Evolutionary conservation across 2,113 vertebrate genomes (phyloP).

Genomic region (Pimephales promelas): DNA sequence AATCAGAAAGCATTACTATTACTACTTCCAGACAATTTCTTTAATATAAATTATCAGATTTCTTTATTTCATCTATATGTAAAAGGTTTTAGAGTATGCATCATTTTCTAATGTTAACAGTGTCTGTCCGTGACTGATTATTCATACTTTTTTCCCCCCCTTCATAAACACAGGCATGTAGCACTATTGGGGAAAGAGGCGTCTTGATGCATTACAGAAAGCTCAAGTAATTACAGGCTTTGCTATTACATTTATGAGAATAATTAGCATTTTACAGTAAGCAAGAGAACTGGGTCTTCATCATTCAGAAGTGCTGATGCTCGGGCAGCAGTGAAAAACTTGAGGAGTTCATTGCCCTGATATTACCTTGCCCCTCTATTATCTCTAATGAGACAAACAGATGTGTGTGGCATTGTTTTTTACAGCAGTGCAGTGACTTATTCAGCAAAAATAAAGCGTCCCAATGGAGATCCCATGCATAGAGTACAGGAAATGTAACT

Average conservation of each 20-base stretch:
- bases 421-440: conserved; percentile 44
- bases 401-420: conserved; percentile 60
- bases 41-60: not conserved
- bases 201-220: conserved; percentile 1
- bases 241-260: conserved; percentile 46
- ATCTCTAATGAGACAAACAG: conserved; percentile 50
- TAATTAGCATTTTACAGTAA: conserved; percentile 49
- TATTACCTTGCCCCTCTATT: conserved; percentile 48
- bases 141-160: not conserved
- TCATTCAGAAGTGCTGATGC: conserved; percentile 31
- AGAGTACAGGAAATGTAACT: conserved; percentile 51
- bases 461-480: conserved; percentile 40
- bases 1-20: not conserved
- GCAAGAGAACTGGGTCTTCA: conserved; percentile 13
- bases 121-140: not conserved
- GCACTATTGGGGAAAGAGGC: not conserved
- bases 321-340: conserved; percentile 25
- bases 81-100: not conserved
- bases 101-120: not conserved
- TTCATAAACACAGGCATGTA: conserved; percentile 15
- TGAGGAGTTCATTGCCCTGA: conserved; percentile 35
- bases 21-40: not conserved
- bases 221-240: conserved; percentile 25
- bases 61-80: too few relatives aligned
- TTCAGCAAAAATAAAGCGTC: conserved; percentile 49